Percentiles rank a stretch among this genome's conserved stretches.
Evolutionary conservation across 1,140 invertebrate genomes (phyloP).

Genomic region (Lepidurus arcticus): DNA sequence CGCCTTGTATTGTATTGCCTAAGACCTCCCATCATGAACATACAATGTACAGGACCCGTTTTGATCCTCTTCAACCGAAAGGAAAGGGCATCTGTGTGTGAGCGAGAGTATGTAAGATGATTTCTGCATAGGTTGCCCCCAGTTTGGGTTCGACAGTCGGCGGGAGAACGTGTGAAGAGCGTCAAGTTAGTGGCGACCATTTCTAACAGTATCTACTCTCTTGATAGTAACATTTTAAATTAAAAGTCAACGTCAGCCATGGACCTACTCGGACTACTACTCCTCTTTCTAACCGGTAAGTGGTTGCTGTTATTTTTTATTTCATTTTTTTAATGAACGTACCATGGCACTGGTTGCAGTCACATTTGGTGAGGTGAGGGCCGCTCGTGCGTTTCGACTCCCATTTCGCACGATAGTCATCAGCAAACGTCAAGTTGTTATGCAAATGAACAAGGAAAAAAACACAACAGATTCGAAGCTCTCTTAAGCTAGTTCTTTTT

Average conservation of each 20-base stretch:
- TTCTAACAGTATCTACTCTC: neutral
- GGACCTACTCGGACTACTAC: neutral
- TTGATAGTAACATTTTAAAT: neutral
- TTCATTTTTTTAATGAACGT: neutral
- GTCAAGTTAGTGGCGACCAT: neutral
- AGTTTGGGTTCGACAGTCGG: neutral
- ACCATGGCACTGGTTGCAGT: neutral
- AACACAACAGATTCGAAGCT: slow-evolving; percentile 3
- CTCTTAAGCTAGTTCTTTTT: neutral
- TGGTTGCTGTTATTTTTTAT: neutral
- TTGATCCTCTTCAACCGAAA: too few relatives aligned
- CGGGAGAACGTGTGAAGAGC: neutral
- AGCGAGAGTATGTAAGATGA: neutral
- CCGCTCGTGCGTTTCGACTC: neutral
- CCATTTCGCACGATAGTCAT: slow-evolving; percentile 17
- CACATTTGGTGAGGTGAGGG: neutral
- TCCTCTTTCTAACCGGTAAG: neutral
- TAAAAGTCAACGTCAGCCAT: neutral
- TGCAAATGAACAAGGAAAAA: neutral
- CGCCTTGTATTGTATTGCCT: too few relatives aligned
- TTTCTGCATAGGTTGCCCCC: slow-evolving; percentile 7
- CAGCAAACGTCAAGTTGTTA: slow-evolving; percentile 13
- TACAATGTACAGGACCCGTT: too few relatives aligned
- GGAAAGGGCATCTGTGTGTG: neutral
- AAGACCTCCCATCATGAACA: too few relatives aligned